Evolutionary conservation across 2,797 vertebrate genomes (phyloP).

Genomic region (Microchirus variegatus): DNA sequence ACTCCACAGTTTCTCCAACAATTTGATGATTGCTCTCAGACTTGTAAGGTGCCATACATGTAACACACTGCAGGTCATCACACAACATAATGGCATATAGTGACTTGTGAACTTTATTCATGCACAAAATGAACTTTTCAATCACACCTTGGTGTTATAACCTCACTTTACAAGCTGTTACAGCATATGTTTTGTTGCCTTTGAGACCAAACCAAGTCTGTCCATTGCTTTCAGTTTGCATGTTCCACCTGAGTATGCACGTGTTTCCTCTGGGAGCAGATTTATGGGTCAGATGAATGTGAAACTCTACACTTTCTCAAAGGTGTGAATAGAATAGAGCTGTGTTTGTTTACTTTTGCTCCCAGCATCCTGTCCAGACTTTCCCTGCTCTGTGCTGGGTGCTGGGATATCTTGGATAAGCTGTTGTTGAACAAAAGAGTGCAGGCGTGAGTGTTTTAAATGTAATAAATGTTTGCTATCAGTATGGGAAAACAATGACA

Average conservation of each 20-base stretch:
- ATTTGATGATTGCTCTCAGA: no score
- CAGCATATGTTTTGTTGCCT: not conserved
- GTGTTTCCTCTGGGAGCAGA: constrained; percentile 10
- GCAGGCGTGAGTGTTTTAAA: not conserved
- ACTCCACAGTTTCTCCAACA: no score
- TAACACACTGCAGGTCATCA: not conserved
- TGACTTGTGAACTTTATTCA: not conserved
- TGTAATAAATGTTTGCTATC: not conserved
- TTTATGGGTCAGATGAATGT: constrained; percentile 17
- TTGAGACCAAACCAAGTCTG: not conserved
- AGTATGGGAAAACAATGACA: not conserved
- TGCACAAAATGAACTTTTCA: not conserved
- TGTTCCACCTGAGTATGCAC: not conserved
- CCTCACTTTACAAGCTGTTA: not conserved
- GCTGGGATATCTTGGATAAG: not conserved
- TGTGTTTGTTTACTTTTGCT: constrained; percentile 2
- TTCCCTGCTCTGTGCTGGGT: not conserved
- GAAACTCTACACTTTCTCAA: constrained; percentile 13
- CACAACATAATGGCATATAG: no score
- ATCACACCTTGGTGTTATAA: not conserved
- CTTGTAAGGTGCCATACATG: not conserved
- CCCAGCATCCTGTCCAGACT: not conserved
- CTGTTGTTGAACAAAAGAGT: constrained; percentile 4
- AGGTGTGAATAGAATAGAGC: constrained; percentile 5
- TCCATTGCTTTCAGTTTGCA: not conserved